phyloP scores from a whole-genome alignment of 1,140 invertebrate species.

The Zaprionus taronus region DNA sequence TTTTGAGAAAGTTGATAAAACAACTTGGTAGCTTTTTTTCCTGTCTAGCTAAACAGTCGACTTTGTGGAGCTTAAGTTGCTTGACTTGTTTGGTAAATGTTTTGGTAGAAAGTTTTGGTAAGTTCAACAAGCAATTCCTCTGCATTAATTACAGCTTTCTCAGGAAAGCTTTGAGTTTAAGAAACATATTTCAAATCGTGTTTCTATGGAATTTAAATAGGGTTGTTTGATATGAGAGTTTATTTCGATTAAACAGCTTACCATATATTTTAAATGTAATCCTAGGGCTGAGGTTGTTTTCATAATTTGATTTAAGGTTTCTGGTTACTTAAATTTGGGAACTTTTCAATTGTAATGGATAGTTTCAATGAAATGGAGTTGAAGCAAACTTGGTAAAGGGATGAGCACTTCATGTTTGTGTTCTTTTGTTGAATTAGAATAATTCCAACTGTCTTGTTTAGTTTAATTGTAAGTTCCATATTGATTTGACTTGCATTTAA shows the following conservation, averaged over 20 bases:
- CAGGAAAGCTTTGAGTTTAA: not conserved
- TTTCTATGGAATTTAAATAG: not conserved
- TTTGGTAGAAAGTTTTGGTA: slow-evolving; percentile 14
- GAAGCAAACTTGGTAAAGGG: no score
- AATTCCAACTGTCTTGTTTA: not conserved
- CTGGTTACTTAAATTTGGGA: no score
- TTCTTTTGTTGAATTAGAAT: no score
- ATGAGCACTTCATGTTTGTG: no score
- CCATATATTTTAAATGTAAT: no score
- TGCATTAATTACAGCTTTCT: slow-evolving; percentile 10
- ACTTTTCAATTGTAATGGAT: no score
- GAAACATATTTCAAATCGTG: not conserved
- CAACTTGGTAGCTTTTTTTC: slow-evolving; percentile 10
- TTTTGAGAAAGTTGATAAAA: slow-evolving; percentile 12
- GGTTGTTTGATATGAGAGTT: not conserved
- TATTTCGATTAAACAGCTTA: no score
- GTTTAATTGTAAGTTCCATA: not conserved
- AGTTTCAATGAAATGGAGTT: no score
- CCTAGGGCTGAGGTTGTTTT: no score
- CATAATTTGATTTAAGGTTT: no score
- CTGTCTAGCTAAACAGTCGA: not conserved
- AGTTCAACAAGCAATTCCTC: not conserved
- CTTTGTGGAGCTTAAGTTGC: slow-evolving; percentile 4
- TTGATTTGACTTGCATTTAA: not conserved
- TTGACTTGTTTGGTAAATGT: slow-evolving; percentile 10